Evolutionary conservation across 2,888 invertebrate species (phyloP).

Genomic region (Acrocyrtus sp.): DNA sequence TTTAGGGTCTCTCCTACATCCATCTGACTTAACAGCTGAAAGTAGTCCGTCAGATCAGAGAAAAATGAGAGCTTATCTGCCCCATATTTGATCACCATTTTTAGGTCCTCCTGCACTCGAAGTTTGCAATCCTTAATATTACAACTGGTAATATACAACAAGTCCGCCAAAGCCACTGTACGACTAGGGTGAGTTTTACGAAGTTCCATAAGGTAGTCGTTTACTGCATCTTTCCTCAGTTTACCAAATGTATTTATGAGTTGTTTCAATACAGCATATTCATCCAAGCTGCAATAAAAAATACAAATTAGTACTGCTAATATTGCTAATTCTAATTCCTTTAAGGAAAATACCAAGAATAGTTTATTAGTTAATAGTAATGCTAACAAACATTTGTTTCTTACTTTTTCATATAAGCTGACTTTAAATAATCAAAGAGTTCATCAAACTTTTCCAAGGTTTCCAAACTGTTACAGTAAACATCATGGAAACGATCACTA

Average conservation of each 20-base stretch:
- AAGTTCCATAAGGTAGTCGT: constrained; percentile 1
- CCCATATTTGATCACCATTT: background rate
- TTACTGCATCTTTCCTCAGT: background rate
- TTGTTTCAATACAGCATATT: constrained; percentile 12
- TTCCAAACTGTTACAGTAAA: background rate
- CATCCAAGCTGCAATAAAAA: constrained; percentile 23
- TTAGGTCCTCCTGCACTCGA: constrained; percentile 4
- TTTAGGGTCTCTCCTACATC: background rate
- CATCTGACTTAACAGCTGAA: background rate
- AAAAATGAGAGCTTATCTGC: constrained; percentile 44
- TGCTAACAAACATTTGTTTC: background rate
- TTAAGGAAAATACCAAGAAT: background rate
- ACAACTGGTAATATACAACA: background rate
- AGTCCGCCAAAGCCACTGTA: constrained; percentile 7
- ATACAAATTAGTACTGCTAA: background rate
- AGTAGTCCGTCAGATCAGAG: constrained; percentile 25
- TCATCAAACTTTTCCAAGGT: constrained; percentile 8
- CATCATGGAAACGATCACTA: constrained; percentile 6
- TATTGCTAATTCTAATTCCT: background rate
- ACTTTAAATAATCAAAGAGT: constrained; percentile 22
- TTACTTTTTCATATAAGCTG: constrained; percentile 30
- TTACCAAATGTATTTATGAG: background rate
- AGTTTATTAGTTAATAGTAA: too few species aligned
- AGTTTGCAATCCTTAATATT: background rate
- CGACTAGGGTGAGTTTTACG: constrained; percentile 7